Percentiles rank a stretch among this genome's conserved stretches.
These are phyloP conservation scores for Muscicapa adusta DNA, from an alignment of 2,113 vertebrate genomes.

Conservation along the genomic window DNA sequence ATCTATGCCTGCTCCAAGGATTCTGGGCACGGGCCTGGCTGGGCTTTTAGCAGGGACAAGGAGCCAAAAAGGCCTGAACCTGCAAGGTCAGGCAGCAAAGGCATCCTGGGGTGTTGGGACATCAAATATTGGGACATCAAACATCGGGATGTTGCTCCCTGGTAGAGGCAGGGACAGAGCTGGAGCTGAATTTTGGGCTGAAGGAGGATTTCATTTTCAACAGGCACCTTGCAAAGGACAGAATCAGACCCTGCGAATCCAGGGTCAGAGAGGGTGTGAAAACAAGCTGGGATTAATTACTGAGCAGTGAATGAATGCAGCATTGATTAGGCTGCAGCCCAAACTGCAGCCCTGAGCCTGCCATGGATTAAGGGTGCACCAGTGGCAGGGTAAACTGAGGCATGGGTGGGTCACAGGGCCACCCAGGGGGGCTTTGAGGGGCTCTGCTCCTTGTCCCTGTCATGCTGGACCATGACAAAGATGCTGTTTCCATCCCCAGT, in stretches of 20 bases:
- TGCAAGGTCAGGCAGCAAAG: background rate
- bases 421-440: background rate
- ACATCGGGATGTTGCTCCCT: rapidly evolving
- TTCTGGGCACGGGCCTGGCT: background rate
- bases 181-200: background rate
- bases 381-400: background rate
- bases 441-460: background rate
- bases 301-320: background rate
- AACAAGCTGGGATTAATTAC: background rate
- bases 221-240: background rate
- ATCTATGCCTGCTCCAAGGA: background rate
- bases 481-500: background rate
- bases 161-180: background rate
- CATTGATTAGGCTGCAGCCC: background rate
- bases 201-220: background rate
- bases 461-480: rapidly evolving
- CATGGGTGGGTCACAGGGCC: background rate
- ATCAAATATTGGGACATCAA: background rate
- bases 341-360: background rate
- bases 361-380: rapidly evolving
- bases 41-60: background rate
- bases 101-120: rapidly evolving
- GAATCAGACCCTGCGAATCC: background rate
- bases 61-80: background rate
- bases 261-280: background rate